These are phyloP conservation scores for Pipa parva DNA, from an alignment of 2,113 vertebrate species.

Conservation along the genomic window DNA sequence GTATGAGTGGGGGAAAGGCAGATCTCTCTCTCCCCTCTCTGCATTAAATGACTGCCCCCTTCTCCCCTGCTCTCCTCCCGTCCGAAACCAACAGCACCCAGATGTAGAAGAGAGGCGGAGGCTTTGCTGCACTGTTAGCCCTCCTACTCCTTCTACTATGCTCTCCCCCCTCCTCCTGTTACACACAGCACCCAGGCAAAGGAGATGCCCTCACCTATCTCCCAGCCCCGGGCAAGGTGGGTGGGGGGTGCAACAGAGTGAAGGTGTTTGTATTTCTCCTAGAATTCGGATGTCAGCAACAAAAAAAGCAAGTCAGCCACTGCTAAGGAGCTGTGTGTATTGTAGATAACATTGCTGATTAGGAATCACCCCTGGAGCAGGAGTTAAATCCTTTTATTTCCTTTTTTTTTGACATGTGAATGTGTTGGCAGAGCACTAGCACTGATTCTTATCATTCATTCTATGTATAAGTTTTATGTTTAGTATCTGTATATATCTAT, in stretches of 20 bases:
- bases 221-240: background rate
- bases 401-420: too few species aligned
- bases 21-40: slow-evolving; percentile 35
- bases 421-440: too few species aligned
- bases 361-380: too few species aligned
- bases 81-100: slow-evolving; percentile 39
- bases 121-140: slow-evolving; percentile 41
- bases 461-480: too few species aligned
- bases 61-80: slow-evolving; percentile 38
- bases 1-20: slow-evolving; percentile 53
- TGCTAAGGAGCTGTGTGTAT: too few species aligned
- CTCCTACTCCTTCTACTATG: slow-evolving; percentile 17
- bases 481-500: too few species aligned
- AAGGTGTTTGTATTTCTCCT: too few species aligned
- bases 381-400: too few species aligned
- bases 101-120: slow-evolving; percentile 34
- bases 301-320: background rate
- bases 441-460: too few species aligned
- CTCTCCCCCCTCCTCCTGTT: background rate
- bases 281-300: background rate
- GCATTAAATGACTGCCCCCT: slow-evolving; percentile 52
- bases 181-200: background rate
- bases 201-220: slow-evolving; percentile 30
- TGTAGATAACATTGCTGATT: too few species aligned
- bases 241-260: too few species aligned